Base-by-base conservation (phyloP, 1,140 invertebrate species). In the Lordiphosa collinella region DNA sequence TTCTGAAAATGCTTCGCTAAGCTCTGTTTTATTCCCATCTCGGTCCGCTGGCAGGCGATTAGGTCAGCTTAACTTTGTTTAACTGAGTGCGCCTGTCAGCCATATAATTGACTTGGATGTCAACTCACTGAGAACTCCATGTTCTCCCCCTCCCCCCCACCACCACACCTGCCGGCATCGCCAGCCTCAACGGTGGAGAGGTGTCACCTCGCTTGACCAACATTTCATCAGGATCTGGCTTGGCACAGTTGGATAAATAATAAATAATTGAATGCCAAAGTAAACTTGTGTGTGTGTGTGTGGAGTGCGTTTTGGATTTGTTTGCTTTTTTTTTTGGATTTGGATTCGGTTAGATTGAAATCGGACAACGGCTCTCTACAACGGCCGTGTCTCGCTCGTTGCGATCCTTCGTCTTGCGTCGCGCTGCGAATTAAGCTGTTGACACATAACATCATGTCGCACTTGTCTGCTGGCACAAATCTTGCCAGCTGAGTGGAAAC, bases 401-500 rank as follows among this genome's bases (percentile, higher is more conserved):
- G 5, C 22, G 11, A 43, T 37, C 46, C 38, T 57, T 43, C 38
- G 36, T 58, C 52, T 53, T 54, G 35, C 66, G 65, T 64, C 67
- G 80, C 67, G 60, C 76, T 78, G 72, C 72, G 78, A 82, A 82
- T 82, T 82, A 82, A 82, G 78, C 78, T 82, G 78, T 82, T 82
- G 78, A 82, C 78, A 18, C 18, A 82, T 85, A 82, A 82, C 78
- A 82, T 82, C 78, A 82, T 82, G 78, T 82, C 78, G 78, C 78
- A 82, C 78, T 82, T 82, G 18, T 82, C 78, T 85, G 14, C 52
- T 82, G 78, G 78, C 78, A 82, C 78, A 82, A 82, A 82, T 82
- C 78, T 82, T 79, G 62, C 76, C 72, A 84, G 78, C 78, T 84
- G 78, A 82, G 78, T 78, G 78, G 78, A 84, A 76, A 82, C 67